Percentiles rank a stretch among this genome's conserved stretches.
phyloP scores from a whole-genome alignment of 1,140 invertebrate genomes.

The Nylanderia fulva region DNA sequence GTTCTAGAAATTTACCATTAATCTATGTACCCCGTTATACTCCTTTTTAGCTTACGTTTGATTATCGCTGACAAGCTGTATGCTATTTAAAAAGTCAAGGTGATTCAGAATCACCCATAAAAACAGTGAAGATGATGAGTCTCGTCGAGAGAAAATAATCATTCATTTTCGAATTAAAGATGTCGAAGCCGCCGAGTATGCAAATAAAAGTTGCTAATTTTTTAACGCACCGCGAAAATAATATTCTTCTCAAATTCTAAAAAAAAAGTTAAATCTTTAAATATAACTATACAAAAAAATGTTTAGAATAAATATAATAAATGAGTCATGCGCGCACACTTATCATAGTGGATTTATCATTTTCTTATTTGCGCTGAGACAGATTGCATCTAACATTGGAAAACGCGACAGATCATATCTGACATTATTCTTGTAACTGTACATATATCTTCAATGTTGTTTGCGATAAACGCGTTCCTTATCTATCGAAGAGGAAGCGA shows the following conservation, averaged over 20 bases:
- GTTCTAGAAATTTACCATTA: background rate
- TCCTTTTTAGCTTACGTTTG: background rate
- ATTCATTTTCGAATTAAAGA: background rate
- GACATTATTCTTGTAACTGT: background rate
- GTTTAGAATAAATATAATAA: background rate
- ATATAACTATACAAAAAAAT: background rate
- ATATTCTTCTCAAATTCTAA: no score
- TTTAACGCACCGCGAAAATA: background rate
- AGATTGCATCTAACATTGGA: background rate
- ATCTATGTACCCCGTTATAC: background rate
- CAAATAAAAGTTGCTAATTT: background rate
- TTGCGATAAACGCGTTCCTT: constrained; percentile 3
- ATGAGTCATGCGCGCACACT: background rate
- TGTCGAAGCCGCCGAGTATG: background rate
- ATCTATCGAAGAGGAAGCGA: constrained; percentile 33
- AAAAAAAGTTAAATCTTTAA: background rate
- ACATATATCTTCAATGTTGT: constrained; percentile 24
- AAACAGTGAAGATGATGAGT: background rate
- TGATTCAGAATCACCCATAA: background rate
- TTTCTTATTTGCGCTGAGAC: background rate
- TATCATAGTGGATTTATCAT: background rate
- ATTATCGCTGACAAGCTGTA: no score
- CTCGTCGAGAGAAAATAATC: background rate
- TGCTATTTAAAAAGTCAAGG: constrained; percentile 6
- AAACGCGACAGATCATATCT: no score